Evolutionary conservation across 1,140 invertebrate species (phyloP).

Genomic region (Drosophila truncata): DNA sequence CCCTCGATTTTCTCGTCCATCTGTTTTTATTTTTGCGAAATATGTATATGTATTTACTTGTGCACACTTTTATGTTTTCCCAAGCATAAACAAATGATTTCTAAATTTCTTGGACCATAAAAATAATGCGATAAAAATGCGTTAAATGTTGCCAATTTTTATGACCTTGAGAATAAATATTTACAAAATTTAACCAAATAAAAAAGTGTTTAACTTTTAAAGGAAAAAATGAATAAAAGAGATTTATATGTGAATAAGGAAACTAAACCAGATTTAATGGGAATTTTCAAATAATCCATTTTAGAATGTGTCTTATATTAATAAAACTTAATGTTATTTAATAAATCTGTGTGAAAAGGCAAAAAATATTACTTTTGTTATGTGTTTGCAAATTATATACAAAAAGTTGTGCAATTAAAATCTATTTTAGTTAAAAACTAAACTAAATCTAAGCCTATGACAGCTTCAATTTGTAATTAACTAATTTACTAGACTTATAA

Average conservation of each 20-base stretch:
- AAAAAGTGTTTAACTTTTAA: not conserved
- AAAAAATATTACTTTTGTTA: not conserved
- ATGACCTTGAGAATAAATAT: slow-evolving; percentile 14
- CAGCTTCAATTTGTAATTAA: not conserved
- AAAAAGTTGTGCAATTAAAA: not conserved
- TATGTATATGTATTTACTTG: slow-evolving; percentile 27
- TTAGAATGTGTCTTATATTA: not conserved
- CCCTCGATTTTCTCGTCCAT: slow-evolving; percentile 5
- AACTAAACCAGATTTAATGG: not conserved
- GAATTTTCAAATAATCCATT: not conserved
- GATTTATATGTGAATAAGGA: not conserved
- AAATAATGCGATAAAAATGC: slow-evolving; percentile 21
- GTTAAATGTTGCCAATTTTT: slow-evolving; percentile 9
- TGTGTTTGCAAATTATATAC: too few species aligned
- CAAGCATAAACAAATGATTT: slow-evolving; percentile 26
- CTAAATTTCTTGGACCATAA: slow-evolving; percentile 9
- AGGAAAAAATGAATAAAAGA: not conserved
- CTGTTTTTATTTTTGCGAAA: slow-evolving; percentile 31
- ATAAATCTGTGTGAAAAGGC: not conserved
- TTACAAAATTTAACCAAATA: not conserved
- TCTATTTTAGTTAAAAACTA: not conserved
- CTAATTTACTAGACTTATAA: not conserved
- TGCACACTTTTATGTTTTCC: slow-evolving; percentile 22
- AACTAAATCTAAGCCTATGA: too few species aligned
- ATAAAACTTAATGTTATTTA: not conserved